Evolutionary conservation across 2,113 vertebrate species (phyloP).

Genomic region (Cairina moschata): DNA sequence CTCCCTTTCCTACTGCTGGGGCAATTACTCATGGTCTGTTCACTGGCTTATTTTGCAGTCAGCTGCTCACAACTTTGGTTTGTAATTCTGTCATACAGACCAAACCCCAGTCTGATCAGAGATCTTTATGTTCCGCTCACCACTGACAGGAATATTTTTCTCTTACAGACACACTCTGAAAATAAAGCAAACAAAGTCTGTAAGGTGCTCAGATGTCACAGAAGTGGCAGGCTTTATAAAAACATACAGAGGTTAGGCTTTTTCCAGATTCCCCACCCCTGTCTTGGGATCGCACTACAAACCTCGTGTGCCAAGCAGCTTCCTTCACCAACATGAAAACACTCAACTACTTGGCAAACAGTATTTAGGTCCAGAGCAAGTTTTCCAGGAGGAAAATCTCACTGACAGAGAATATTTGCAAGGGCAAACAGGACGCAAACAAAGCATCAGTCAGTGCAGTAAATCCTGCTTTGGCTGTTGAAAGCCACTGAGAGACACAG

Average conservation of each 20-base stretch:
- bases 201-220: not conserved
- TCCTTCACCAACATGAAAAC: not conserved
- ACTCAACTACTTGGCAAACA: not conserved
- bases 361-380: not conserved
- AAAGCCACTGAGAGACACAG: not conserved
- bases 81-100: not conserved
- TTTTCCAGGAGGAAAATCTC: not conserved
- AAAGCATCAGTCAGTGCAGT: not conserved
- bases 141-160: not conserved
- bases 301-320: not conserved
- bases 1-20: not conserved
- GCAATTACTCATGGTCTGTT: not conserved
- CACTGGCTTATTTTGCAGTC: not conserved
- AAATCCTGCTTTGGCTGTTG: not conserved
- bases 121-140: not conserved
- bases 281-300: not conserved
- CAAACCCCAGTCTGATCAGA: not conserved
- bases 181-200: not conserved
- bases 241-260: not conserved
- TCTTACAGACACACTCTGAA: not conserved
- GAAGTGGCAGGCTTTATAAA: not conserved
- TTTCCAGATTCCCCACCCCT: not conserved
- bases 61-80: accelerated
- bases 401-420: not conserved
- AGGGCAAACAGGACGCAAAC: not conserved